Evolutionary conservation across 2,113 vertebrate genomes (phyloP), one percentile per base, ranked within the genome.

Genomic region (Rallus limicola): DNA sequence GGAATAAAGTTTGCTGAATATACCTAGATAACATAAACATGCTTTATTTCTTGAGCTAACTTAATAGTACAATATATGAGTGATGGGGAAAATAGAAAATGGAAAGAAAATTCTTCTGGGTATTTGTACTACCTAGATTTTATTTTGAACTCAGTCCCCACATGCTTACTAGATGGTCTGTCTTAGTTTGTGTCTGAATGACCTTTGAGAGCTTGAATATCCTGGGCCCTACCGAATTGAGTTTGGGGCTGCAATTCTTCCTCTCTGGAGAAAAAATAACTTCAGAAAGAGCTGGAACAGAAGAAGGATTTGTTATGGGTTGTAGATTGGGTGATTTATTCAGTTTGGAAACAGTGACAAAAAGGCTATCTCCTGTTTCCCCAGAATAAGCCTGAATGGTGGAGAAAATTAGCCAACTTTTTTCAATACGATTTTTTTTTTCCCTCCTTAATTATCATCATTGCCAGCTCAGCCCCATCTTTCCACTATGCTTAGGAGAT

Each of bases 31-130:
- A 91, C 90, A 90, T 86, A 94, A 96, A 95, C 95, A 95, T 79
- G 82, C 38, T 95, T 97, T 93, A 91, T 95, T 96, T 90, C 90
- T 93, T 96, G 79, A 92, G 92, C 82, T 96, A 96, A 92, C 90
- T 93, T 83, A 92, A 95, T 97, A 95, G 72, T 31, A 76, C 80
- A 92, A 78, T 60, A 79, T 76, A 92, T 94, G 93, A 96, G 83
- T 86, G 96, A 97, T 96, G 95, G 81, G 67, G 44, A 95, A 96
- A 96, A 92, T 81, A 92, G 86, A 92, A 95, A 96, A 94, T 94
- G 86, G 96, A 95, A 96, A 93, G 86, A 96, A 94, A 95, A 96
- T 95, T 95, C 95, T 96, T 93, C 86, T 93, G 95, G 86, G 95
- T 92, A 82, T 95, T 91, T 93, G 92, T 91, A 82, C 82, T 94